Percentiles rank a stretch among this genome's conserved stretches.
Evolutionary conservation across 2,113 vertebrate species (phyloP).

Genomic region (Stegastes partitus): DNA sequence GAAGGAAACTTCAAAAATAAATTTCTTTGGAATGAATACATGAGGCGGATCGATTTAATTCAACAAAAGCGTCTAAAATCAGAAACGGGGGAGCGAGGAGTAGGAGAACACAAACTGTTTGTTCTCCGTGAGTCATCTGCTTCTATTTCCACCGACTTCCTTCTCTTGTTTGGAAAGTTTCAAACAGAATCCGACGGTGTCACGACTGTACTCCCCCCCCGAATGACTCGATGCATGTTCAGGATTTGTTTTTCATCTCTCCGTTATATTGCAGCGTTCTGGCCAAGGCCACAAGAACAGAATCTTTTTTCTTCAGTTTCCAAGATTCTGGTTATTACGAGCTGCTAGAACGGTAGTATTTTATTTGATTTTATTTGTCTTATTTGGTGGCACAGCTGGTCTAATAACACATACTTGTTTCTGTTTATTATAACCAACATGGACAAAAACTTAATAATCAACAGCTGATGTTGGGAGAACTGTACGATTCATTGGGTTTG

Average conservation of each 20-base stretch:
- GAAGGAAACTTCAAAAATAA: conserved; percentile 27
- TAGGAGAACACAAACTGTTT: conserved; percentile 21
- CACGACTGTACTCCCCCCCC: no score
- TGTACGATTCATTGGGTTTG: no score
- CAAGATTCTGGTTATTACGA: not conserved
- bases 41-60: conserved; percentile 43
- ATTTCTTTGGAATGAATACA: conserved; percentile 34
- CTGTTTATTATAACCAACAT: not conserved
- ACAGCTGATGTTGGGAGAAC: not conserved
- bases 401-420: not conserved
- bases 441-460: not conserved
- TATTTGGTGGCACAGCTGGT: not conserved
- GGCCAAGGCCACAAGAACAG: no score
- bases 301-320: not conserved
- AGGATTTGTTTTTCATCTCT: no score
- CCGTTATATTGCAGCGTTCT: no score
- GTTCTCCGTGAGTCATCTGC: conserved; percentile 7
- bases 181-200: not conserved
- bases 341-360: not conserved
- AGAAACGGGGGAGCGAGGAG: conserved; percentile 10
- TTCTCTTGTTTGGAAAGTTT: not conserved
- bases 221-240: no score
- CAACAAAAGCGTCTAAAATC: conserved; percentile 46
- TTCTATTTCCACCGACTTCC: not conserved
- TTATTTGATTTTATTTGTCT: not conserved